Percentiles rank a stretch among this genome's conserved stretches.
Conservation (phyloP, 2,797 vertebrate genomes). For the Amniataba percoides region DNA sequence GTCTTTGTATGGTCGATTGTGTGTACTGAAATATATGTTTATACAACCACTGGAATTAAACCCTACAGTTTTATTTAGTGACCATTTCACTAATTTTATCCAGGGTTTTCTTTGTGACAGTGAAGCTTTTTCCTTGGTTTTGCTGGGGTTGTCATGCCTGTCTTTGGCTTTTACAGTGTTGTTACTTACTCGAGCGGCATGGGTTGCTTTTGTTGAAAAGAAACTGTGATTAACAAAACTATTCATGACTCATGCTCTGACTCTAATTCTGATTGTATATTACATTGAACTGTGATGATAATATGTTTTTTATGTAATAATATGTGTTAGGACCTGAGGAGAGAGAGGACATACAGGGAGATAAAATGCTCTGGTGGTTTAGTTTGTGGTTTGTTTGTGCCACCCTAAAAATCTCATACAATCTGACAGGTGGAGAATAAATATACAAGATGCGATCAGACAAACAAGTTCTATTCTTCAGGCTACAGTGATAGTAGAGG, state of each 20-base stretch:
- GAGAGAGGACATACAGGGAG: background rate
- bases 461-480: background rate
- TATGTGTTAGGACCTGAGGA: background rate
- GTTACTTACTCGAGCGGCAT: background rate
- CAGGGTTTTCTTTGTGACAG: background rate
- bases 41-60: background rate
- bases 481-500: background rate
- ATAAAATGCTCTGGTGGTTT: background rate
- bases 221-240: background rate
- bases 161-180: background rate
- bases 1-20: conserved; percentile 22
- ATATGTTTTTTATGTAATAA: background rate
- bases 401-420: background rate
- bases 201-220: background rate
- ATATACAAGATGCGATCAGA: no score
- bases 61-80: background rate
- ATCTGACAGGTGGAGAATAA: background rate
- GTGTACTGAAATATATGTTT: conserved; percentile 16
- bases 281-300: background rate
- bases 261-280: background rate
- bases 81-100: background rate
- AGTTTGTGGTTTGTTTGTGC: conserved; percentile 1
- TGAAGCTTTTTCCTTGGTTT: background rate
- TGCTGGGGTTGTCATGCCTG: background rate
- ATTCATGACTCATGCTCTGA: background rate